These are phyloP conservation scores for Pseudanteris insignis DNA, from an alignment of 2,888 invertebrate genomes.

Conservation along the genomic window DNA sequence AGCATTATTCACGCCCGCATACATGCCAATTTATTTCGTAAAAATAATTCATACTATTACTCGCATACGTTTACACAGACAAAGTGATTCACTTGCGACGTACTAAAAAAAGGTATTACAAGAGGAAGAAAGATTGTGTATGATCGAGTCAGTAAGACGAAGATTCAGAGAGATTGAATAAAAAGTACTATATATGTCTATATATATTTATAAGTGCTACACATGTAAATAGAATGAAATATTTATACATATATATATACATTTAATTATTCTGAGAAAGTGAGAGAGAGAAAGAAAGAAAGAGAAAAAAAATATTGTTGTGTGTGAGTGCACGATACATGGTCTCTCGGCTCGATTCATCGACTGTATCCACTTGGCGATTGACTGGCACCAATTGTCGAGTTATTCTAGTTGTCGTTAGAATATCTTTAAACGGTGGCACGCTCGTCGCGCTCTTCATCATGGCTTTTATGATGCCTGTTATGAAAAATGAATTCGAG, in stretches of 20 bases:
- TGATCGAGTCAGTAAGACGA: too few species aligned
- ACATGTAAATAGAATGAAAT: too few species aligned
- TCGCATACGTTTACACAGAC: too few species aligned
- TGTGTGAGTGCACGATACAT: conserved; percentile 10
- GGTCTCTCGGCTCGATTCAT: conserved; percentile 4
- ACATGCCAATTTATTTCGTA: too few species aligned
- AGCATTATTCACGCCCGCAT: too few species aligned
- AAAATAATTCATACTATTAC: too few species aligned
- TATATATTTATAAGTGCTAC: too few species aligned
- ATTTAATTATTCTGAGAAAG: too few species aligned
- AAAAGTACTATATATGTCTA: too few species aligned
- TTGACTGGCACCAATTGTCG: conserved; percentile 14
- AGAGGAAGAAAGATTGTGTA: too few species aligned
- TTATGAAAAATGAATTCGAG: conserved; percentile 92
- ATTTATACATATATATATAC: too few species aligned
- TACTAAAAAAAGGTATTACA: background rate
- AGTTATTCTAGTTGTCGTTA: conserved; percentile 7
- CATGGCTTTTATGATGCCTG: conserved; percentile 97
- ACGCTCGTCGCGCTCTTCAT: conserved; percentile 1
- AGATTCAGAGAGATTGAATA: too few species aligned
- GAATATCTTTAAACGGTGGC: conserved; percentile 4
- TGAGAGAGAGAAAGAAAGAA: background rate
- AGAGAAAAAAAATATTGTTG: background rate
- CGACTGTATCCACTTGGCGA: background rate
- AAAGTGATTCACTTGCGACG: background rate